Conservation (phyloP, 1,140 invertebrate genomes). For the Micrasema longulum region DNA sequence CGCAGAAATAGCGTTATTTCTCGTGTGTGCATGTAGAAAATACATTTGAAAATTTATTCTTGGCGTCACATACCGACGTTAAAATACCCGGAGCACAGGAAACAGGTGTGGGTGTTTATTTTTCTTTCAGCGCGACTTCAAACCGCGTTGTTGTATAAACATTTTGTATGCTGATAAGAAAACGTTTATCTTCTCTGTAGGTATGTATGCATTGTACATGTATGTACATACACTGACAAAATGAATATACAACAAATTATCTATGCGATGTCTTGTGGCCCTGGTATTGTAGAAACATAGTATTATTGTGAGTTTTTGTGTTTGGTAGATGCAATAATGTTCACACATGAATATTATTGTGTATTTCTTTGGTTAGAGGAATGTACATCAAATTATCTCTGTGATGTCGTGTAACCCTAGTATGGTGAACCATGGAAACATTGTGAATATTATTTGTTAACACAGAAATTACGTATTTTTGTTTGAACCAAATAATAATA, state of each 20-base stretch:
- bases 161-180: too few species aligned
- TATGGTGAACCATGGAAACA: too few species aligned
- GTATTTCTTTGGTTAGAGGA: too few species aligned
- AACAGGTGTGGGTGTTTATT: not conserved
- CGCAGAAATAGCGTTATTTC: too few species aligned
- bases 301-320: not conserved
- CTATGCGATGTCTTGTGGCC: not conserved
- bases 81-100: slow-evolving; percentile 36
- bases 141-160: not conserved
- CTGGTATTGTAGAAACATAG: not conserved
- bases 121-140: not conserved
- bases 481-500: too few species aligned
- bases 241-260: not conserved
- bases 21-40: not conserved
- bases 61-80: slow-evolving; percentile 32
- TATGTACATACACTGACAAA: not conserved
- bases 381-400: too few species aligned
- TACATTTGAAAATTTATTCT: not conserved
- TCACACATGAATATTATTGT: too few species aligned
- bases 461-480: too few species aligned
- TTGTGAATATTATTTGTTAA: too few species aligned
- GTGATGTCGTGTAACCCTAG: too few species aligned
- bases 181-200: too few species aligned
- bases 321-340: too few species aligned
- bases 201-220: not conserved